Base-by-base conservation (phyloP, 2,113 vertebrate species). In the Sula dactylatra region DNA sequence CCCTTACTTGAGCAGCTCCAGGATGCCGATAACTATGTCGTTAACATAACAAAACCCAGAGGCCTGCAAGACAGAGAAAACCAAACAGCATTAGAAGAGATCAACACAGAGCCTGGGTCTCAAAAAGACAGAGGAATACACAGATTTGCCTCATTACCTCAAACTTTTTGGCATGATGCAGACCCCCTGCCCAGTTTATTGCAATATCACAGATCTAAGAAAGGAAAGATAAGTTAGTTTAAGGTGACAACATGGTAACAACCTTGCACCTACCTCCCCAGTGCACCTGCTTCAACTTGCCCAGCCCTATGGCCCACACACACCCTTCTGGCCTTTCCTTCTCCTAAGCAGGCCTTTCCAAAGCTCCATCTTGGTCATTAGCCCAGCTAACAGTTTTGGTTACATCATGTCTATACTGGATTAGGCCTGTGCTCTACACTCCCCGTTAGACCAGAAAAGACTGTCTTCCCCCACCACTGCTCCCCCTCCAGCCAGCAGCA, bases 21-120 rank as follows among this genome's bases (percentile, higher is more conserved):
- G 98, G 83, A 99, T 99, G 95, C 99, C 99, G 15, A 99, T 99
- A 89, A 99, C 99, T 59, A 99, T 99, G 98, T 99, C 99, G 5
- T 99, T 99, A 62, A 99, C 99, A 1, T 99, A 99, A 95, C 99
- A 99, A 97, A 99, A 99, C 17, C 99, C 99, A 44, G 99, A 99
- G 4, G 99, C 99, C 99, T 99, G 97, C 2, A 78, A 77, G 13
- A 31, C 69, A 90, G 72, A 91, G 55, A 83, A 97, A 93, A 93
- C 13, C 93, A 25, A 96, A 42, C 2, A 62, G 50, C 34, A 32
- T 97, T 56, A 93, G 38, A 62, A 16, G 1, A 29, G 52, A 82
- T n/a, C 25, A 56, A 5, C 40, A 40, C 14, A 65, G 25, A 89
- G 31, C 31, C 54, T 6, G 22, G 64, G 38, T 32, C 64, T 42